Evolutionary conservation across 2,888 invertebrate species (phyloP).

Genomic region (Sminthurinus aureus): DNA sequence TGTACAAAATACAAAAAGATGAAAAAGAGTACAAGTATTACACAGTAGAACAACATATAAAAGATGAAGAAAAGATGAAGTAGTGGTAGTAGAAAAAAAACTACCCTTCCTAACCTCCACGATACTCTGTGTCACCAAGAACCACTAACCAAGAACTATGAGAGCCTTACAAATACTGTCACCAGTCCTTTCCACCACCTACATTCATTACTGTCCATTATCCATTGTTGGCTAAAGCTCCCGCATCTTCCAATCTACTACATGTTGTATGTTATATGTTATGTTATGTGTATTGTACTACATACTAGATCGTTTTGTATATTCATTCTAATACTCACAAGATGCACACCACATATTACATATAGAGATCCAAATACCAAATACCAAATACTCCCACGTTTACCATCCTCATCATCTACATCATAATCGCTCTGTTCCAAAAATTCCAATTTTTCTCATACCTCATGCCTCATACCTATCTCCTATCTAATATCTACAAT

Average conservation of each 20-base stretch:
- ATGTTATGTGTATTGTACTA: not conserved
- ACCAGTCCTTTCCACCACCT: slow-evolving; percentile 41
- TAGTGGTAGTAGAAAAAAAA: slow-evolving; percentile 25
- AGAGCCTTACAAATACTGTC: slow-evolving; percentile 44
- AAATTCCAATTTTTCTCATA: not conserved
- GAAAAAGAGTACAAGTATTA: not conserved
- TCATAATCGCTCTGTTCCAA: not conserved
- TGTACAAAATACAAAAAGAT: slow-evolving; percentile 25
- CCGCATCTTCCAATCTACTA: slow-evolving; percentile 4
- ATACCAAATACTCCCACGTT: slow-evolving; percentile 26
- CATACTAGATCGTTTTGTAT: too few species aligned
- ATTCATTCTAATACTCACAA: too few species aligned
- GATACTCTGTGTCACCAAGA: slow-evolving; percentile 45
- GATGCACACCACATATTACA: not conserved
- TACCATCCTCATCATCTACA: slow-evolving; percentile 24
- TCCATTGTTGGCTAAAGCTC: slow-evolving; percentile 39
- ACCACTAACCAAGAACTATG: slow-evolving; percentile 42
- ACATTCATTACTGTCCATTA: slow-evolving; percentile 46
- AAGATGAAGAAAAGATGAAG: too few species aligned
- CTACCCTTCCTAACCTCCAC: slow-evolving; percentile 48
- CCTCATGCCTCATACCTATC: not conserved
- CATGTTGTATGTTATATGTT: too few species aligned
- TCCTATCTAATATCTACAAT: too few species aligned
- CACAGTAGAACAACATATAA: too few species aligned
- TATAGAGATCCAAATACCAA: slow-evolving; percentile 6